Base-by-base conservation (phyloP, 1,140 invertebrate genomes). In the Papilio polyxenes region DNA sequence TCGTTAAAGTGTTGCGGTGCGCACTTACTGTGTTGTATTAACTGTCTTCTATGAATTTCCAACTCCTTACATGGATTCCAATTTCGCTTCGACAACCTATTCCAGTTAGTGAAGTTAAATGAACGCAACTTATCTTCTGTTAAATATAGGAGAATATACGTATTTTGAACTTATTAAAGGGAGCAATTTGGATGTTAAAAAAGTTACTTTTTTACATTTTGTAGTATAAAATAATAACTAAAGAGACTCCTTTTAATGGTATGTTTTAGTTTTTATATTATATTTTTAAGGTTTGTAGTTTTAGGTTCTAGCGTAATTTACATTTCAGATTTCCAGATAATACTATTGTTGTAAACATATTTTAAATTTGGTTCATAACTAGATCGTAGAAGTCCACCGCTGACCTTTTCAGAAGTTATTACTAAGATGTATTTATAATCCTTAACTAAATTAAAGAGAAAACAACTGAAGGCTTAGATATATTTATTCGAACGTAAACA, bases 1-100 rank as follows among this genome's bases (percentile, higher is more conserved):
- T 92, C 89, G 88, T 93, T 92, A 92, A 86, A 89, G 83, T 86
- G 85, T 89, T 89, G 87, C 85, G 84, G 87, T 82, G 87, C 84
- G 86, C 88, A 84, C 81, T 83, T 83, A 86, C 85, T 87, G 83
- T 86, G 86, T 89, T 89, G 86, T 90, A 88, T 88, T 86, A 88
- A 88, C 86, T 85, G 85, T 88, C 84, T 84, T 87, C 86, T 88
- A 87, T 84, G 83, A 87, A 89, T 89, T 83, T 86, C 88, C 82
- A 77, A 86, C 84, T 84, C 81, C 87, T 88, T 89, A 84, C 84
- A 85, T 87, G 84, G 87, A 88, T 89, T 88, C 85, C 85, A 88
- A 87, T 87, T 87, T 84, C 83, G 82, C 82, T 84, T 83, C 89
- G 81, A 85, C 85, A 72, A 87, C 85, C 84, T 86, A 84, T 86